phyloP scores from a whole-genome alignment of 2,113 vertebrate species.

The Oncorhynchus masou region DNA sequence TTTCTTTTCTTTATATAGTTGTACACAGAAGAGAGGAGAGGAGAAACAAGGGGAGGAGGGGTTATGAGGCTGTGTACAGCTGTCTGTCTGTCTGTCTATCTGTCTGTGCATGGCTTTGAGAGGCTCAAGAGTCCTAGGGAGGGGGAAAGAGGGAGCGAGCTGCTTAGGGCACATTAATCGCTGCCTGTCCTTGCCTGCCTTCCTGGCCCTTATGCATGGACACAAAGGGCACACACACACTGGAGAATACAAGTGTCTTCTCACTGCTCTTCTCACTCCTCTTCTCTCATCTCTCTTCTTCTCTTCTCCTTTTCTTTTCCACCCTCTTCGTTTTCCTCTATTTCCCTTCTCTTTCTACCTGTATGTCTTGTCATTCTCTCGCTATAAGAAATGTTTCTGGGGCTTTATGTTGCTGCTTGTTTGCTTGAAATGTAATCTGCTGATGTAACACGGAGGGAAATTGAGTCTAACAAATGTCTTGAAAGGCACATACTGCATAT shows the following conservation, averaged over 20 bases:
- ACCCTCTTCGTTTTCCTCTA: constrained; percentile 42
- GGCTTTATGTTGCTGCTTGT: constrained; percentile 65
- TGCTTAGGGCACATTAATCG: constrained; percentile 48
- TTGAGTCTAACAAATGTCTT: constrained; percentile 76
- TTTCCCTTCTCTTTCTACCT: constrained; percentile 43
- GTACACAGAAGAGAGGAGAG: neutral
- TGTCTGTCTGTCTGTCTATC: neutral
- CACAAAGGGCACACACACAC: neutral
- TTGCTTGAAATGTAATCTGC: constrained; percentile 73
- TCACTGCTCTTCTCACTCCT: constrained; percentile 45
- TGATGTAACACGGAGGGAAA: constrained; percentile 70
- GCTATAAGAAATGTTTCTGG: constrained; percentile 50
- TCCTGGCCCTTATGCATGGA: constrained; percentile 20
- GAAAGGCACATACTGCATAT: constrained; percentile 70
- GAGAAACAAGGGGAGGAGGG: neutral
- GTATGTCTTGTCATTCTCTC: constrained; percentile 62
- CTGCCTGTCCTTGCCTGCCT: neutral
- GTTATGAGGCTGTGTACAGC: neutral
- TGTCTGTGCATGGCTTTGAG: neutral
- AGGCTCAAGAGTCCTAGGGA: neutral
- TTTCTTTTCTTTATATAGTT: no score
- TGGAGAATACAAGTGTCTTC: constrained; percentile 33
- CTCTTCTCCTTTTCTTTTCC: constrained; percentile 36
- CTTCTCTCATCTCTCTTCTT: constrained; percentile 57
- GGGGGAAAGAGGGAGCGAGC: constrained; percentile 14